Percentiles rank a stretch among this genome's conserved stretches.
These are phyloP conservation scores for Marronus borbonicus DNA, from an alignment of 2,888 invertebrate genomes.

Conservation along the genomic window DNA sequence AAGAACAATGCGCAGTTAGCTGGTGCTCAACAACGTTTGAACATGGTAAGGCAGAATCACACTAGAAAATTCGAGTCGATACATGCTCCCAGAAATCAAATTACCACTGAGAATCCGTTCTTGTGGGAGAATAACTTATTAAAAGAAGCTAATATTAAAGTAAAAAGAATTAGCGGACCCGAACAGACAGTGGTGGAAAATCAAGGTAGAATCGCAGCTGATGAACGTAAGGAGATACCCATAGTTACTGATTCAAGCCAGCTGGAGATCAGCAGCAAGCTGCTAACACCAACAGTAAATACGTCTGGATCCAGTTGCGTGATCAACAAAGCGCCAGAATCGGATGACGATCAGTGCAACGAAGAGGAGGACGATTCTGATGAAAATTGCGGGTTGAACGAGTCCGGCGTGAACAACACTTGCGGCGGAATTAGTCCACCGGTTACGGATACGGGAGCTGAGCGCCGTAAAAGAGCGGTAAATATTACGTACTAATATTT, in stretches of 20 bases:
- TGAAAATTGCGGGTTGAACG: slow-evolving; percentile 27
- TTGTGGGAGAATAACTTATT: slow-evolving; percentile 49
- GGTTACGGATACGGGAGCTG: slow-evolving; percentile 3
- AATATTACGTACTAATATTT: neutral
- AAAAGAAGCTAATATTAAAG: slow-evolving; percentile 48
- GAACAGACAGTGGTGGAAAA: slow-evolving; percentile 31
- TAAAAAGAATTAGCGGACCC: slow-evolving; percentile 33
- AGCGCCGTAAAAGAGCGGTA: slow-evolving; percentile 22
- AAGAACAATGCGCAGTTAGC: neutral
- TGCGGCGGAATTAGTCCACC: slow-evolving; percentile 27
- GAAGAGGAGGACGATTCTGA: slow-evolving; percentile 46
- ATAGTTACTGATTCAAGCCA: slow-evolving; percentile 24
- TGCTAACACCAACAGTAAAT: slow-evolving; percentile 30
- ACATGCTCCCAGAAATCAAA: neutral
- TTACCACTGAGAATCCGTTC: slow-evolving; percentile 44
- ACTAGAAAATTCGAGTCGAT: neutral
- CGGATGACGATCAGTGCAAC: slow-evolving; percentile 45
- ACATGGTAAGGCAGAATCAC: neutral
- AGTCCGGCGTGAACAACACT: slow-evolving; percentile 17
- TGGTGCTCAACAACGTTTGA: neutral
- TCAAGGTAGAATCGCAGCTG: slow-evolving; percentile 11
- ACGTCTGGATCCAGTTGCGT: slow-evolving; percentile 17
- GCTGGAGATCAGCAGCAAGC: slow-evolving; percentile 45
- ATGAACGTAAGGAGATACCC: slow-evolving; percentile 36
- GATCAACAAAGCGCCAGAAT: slow-evolving; percentile 43